A percentile compares a stretch with the other conserved stretches of the same genome.
phyloP scores from a whole-genome alignment of 2,888 invertebrate genomes.

The Microctonus brassicae region DNA sequence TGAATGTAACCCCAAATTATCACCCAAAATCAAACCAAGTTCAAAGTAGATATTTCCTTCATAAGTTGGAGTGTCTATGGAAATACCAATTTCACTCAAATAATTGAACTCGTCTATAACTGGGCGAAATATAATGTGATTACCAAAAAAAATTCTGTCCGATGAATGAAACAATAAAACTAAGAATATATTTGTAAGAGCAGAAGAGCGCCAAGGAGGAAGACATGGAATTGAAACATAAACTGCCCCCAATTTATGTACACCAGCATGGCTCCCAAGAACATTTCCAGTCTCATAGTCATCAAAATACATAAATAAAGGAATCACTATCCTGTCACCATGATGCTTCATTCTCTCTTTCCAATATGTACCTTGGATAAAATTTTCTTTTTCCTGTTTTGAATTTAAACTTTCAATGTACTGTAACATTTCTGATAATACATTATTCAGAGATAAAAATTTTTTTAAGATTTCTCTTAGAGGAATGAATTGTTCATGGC shows the following conservation, averaged over 20 bases:
- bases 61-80: not conserved
- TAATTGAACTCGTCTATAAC: slow-evolving; percentile 30
- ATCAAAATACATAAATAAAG: slow-evolving; percentile 43
- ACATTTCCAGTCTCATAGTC: slow-evolving; percentile 44
- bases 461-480: too few relatives aligned
- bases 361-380: slow-evolving; percentile 42
- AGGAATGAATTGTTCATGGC: too few relatives aligned
- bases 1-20: slow-evolving; percentile 36
- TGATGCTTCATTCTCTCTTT: slow-evolving; percentile 27
- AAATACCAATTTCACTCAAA: slow-evolving; percentile 18
- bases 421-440: slow-evolving; percentile 19
- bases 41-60: slow-evolving; percentile 39
- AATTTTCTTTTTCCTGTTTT: slow-evolving; percentile 36
- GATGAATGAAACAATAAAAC: slow-evolving; percentile 20
- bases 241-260: slow-evolving; percentile 40
- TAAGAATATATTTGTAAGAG: slow-evolving; percentile 22
- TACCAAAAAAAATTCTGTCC: slow-evolving; percentile 9
- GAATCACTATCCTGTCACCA: slow-evolving; percentile 35
- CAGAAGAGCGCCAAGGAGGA: slow-evolving; percentile 23
- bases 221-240: slow-evolving; percentile 38
- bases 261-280: slow-evolving; percentile 39
- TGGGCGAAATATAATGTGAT: slow-evolving; percentile 9
- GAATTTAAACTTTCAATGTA: slow-evolving; percentile 27
- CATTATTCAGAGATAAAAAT: too few relatives aligned
- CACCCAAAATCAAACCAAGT: slow-evolving; percentile 35